Base-by-base conservation (phyloP, 2,888 invertebrate species). In the Aleiodes alternator region DNA sequence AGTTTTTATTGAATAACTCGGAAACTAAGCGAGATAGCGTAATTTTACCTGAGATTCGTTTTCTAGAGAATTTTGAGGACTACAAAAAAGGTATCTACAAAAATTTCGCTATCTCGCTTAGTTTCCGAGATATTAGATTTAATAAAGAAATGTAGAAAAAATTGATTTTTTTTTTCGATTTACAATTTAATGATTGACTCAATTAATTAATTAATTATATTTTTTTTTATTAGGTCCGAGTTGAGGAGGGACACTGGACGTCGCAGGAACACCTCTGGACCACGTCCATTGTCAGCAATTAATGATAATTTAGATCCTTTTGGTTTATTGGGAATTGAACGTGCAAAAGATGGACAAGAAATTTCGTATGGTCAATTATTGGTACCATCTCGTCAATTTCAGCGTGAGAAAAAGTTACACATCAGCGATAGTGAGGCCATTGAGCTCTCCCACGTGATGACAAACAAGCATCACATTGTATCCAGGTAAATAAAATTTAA, bases 281-380 rank as follows among this genome's bases (percentile, higher is more conserved):
- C 95, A 53, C 92, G 97, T 79, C 97, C 96, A 9, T 90, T 97
- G 72, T 97, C 96, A 70, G 92, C 95, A 31, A 95, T 95, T 73
- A 95, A 94, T 88, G 98, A 98, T 90, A 93, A 92, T 55, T 90
- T 94, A 78, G 97, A 97, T 91, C 95, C 97, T 48, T 96, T 97
- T 89, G 95, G 96, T 87, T 92, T 96, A 53, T 90, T 97, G 76
- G 96, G 97, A 50, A 92, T 97, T 77, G 95, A 96, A 86, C 92
- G 92, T 87, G 94, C 93, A 78, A 94, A 94, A 88, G 95, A 96
- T 89, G 97, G 96, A 72, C 96, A 96, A 94, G 97, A 97, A 90
- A 93, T 96, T 83, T 97, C 97, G 16, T 98, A 97, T 90, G 95
- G 96, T 51, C 95, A 95, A 87, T 90, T 97, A 76, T 90, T 97